Evolutionary conservation across 2,888 invertebrate genomes (phyloP).

Genomic region (Dynastes grantii): DNA sequence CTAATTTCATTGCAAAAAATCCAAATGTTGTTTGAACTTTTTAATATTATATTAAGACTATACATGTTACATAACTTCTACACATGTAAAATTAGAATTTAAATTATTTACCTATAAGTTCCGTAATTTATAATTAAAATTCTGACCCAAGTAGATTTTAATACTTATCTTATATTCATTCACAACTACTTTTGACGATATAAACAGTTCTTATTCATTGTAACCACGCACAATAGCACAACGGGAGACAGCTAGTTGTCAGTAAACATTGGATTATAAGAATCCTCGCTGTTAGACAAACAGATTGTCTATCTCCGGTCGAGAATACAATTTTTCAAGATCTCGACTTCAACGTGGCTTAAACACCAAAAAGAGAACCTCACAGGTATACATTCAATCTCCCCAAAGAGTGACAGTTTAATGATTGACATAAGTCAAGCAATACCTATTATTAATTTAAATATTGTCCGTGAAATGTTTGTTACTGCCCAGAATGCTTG

Average conservation of each 20-base stretch:
- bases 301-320: constrained; percentile 41
- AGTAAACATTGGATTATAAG: constrained; percentile 62
- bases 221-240: constrained; percentile 54
- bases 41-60: too few relatives aligned
- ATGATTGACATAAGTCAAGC: constrained; percentile 50
- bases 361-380: constrained; percentile 39
- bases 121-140: constrained; percentile 22
- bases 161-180: constrained; percentile 31
- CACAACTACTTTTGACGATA: constrained; percentile 23
- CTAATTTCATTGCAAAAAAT: too few relatives aligned
- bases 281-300: constrained; percentile 56
- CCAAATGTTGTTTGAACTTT: too few relatives aligned
- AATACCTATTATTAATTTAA: constrained; percentile 45
- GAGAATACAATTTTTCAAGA: constrained; percentile 46
- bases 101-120: too few relatives aligned
- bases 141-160: constrained; percentile 24
- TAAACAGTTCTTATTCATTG: constrained; percentile 34
- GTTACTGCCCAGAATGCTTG: constrained; percentile 15
- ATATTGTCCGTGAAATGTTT: constrained; percentile 47
- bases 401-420: constrained; percentile 47
- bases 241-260: constrained; percentile 57
- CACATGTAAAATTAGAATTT: background rate
- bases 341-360: constrained; percentile 37
- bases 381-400: constrained; percentile 44
- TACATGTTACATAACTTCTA: too few relatives aligned